Percentiles rank a stretch among this genome's conserved stretches.
These are phyloP conservation scores for Sussaba pulchella DNA, from an alignment of 2,888 invertebrate genomes.

Conservation along the genomic window DNA sequence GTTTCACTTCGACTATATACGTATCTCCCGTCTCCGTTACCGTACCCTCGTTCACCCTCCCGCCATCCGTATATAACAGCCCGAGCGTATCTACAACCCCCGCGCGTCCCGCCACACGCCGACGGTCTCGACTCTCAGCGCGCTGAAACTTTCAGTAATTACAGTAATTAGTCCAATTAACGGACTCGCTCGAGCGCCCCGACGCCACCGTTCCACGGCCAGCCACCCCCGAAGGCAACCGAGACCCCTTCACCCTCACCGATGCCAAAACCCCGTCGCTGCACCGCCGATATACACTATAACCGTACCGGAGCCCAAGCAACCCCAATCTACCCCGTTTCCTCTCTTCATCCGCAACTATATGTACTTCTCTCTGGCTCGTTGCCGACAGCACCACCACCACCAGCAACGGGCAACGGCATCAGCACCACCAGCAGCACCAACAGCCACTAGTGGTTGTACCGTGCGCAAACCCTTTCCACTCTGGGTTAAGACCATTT, in stretches of 20 bases:
- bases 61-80: slow-evolving; percentile 66
- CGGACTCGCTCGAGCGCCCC: slow-evolving; percentile 83
- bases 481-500: slow-evolving; percentile 57
- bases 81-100: slow-evolving; percentile 72
- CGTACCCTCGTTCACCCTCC: slow-evolving; percentile 25
- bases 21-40: slow-evolving; percentile 22
- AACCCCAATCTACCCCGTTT: slow-evolving; percentile 51
- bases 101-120: slow-evolving; percentile 66
- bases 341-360: slow-evolving; percentile 43
- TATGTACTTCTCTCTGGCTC: slow-evolving; percentile 61
- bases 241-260: slow-evolving; percentile 54
- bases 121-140: slow-evolving; percentile 61
- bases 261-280: slow-evolving; percentile 27
- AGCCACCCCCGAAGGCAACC: slow-evolving; percentile 62
- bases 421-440: slow-evolving; percentile 24
- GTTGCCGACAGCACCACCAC: slow-evolving; percentile 59
- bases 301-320: slow-evolving; percentile 15
- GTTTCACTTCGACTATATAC: slow-evolving; percentile 29
- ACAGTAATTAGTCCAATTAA: slow-evolving; percentile 84
- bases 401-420: slow-evolving; percentile 51
- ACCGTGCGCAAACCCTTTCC: slow-evolving; percentile 43
- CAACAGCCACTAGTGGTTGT: slow-evolving; percentile 25
- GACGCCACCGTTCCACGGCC: slow-evolving; percentile 72
- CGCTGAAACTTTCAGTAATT: slow-evolving; percentile 84
- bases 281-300: slow-evolving; percentile 53